Conservation (phyloP, 1,140 invertebrate genomes). For the Apis mellifera region DNA sequence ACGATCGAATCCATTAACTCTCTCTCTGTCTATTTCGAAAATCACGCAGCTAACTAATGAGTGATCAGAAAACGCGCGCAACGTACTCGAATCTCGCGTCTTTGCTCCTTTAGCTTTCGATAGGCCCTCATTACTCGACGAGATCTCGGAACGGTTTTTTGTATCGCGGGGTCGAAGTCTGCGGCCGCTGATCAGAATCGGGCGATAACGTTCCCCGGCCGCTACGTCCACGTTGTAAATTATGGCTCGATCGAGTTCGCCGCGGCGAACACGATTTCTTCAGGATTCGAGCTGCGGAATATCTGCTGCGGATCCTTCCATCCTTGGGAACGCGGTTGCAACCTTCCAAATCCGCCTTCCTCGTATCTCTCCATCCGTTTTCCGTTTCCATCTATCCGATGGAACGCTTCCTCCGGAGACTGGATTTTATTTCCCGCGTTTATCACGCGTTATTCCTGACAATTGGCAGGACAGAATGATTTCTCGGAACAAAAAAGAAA, state of each 20-base stretch:
- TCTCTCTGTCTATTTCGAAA: background rate
- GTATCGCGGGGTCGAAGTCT: slow-evolving; percentile 57
- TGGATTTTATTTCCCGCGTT: slow-evolving; percentile 9
- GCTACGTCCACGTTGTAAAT: slow-evolving; percentile 54
- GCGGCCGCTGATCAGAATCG: slow-evolving; percentile 54
- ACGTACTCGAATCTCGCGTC: slow-evolving; percentile 29
- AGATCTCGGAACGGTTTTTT: slow-evolving; percentile 60
- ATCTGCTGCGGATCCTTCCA: slow-evolving; percentile 49
- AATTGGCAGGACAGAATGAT: too few species aligned
- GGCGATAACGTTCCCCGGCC: slow-evolving; percentile 45
- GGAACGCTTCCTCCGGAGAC: slow-evolving; percentile 1
- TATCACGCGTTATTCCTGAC: too few species aligned
- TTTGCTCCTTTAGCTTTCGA: slow-evolving; percentile 49
- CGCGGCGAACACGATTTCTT: slow-evolving; percentile 36
- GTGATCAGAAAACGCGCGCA: slow-evolving; percentile 51
- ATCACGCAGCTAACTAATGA: slow-evolving; percentile 42
- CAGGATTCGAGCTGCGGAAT: slow-evolving; percentile 50
- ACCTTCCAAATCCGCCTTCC: slow-evolving; percentile 41
- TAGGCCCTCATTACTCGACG: slow-evolving; percentile 63
- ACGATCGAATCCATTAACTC: background rate
- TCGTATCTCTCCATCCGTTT: slow-evolving; percentile 43
- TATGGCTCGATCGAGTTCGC: slow-evolving; percentile 53
- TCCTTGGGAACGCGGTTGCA: slow-evolving; percentile 37
- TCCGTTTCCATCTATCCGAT: background rate
- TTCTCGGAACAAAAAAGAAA: too few species aligned